Evolutionary conservation across 2,113 vertebrate genomes (phyloP).

Genomic region (Gadus chalcogrammus): DNA sequence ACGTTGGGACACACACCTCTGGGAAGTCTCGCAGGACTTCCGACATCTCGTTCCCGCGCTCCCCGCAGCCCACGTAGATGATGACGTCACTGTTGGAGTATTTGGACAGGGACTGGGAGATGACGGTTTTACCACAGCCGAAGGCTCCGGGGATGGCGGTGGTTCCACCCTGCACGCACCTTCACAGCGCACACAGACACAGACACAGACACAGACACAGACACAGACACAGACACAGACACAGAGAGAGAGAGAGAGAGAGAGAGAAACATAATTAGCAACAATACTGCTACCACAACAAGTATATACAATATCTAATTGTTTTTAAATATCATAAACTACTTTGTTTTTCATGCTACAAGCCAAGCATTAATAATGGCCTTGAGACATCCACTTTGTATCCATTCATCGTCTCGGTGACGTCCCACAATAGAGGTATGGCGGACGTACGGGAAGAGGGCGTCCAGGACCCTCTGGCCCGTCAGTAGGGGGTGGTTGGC

Average conservation of each 20-base stretch:
- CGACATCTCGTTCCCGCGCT: slow-evolving; percentile 98
- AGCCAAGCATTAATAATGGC: too few species aligned
- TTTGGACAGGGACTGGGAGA: slow-evolving; percentile 96
- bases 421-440: too few species aligned
- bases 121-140: slow-evolving; percentile 97
- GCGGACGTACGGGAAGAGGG: slow-evolving; percentile 90
- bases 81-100: slow-evolving; percentile 98
- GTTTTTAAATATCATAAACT: too few species aligned
- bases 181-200: slow-evolving; percentile 22
- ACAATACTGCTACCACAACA: too few species aligned
- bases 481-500: slow-evolving; percentile 94
- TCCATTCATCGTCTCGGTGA: too few species aligned
- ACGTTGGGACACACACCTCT: slow-evolving; percentile 76
- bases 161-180: slow-evolving; percentile 97
- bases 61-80: slow-evolving; percentile 95
- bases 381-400: too few species aligned
- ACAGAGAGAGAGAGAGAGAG: too few species aligned
- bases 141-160: slow-evolving; percentile 97
- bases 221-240: too few species aligned
- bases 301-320: too few species aligned
- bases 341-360: too few species aligned
- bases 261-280: too few species aligned
- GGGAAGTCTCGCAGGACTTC: slow-evolving; percentile 97
- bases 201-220: too few species aligned
- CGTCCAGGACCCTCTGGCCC: slow-evolving; percentile 92